Evolutionary conservation across 2,797 vertebrate species (phyloP).

Genomic region (Sebastes iracundus): DNA sequence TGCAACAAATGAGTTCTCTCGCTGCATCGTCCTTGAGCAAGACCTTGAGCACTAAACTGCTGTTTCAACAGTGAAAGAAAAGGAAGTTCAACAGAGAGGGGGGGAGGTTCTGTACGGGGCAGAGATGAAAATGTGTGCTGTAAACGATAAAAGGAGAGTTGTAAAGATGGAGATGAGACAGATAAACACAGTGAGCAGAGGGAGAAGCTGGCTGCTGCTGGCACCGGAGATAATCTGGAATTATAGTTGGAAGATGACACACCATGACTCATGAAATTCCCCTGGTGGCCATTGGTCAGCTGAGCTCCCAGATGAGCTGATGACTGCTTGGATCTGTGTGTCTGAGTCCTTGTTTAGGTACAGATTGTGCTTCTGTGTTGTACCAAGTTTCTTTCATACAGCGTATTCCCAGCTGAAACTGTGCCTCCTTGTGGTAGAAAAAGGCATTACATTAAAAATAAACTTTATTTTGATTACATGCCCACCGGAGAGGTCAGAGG

Average conservation of each 20-base stretch:
- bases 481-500: background rate
- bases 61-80: background rate
- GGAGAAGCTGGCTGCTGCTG: constrained; percentile 9
- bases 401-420: background rate
- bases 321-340: constrained; percentile 23
- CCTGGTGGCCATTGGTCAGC: constrained; percentile 33
- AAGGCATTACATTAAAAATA: background rate
- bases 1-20: background rate
- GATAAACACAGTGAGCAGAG: constrained; percentile 13
- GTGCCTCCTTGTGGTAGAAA: constrained; percentile 47
- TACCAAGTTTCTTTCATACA: background rate
- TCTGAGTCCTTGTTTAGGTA: constrained; percentile 7
- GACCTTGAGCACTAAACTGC: background rate
- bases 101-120: background rate
- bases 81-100: background rate
- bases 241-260: constrained; percentile 64
- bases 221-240: constrained; percentile 45
- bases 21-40: background rate
- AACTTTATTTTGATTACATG: background rate
- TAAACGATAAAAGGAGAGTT: background rate
- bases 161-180: constrained; percentile 2
- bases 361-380: constrained; percentile 13
- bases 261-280: constrained; percentile 50
- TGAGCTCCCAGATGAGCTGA: constrained; percentile 18
- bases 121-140: background rate